Conservation (phyloP, 2,113 vertebrate species). For the Pterocles burchelli region DNA sequence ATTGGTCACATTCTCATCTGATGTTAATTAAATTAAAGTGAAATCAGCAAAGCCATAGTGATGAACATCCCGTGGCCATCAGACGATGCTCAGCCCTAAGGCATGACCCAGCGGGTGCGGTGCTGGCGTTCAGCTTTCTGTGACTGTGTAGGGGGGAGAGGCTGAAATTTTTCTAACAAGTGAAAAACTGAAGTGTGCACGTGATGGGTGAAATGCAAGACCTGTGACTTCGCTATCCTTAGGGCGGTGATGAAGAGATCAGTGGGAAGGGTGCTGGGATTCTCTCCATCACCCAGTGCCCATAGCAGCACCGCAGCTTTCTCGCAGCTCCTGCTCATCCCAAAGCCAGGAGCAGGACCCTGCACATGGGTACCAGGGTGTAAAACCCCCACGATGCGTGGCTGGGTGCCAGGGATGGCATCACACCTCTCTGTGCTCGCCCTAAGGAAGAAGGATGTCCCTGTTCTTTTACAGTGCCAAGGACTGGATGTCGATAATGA, state of each 20-base stretch:
- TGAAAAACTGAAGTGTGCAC: background rate
- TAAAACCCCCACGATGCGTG: accelerated
- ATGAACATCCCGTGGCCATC: accelerated
- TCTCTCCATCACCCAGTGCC: accelerated
- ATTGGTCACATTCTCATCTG: accelerated
- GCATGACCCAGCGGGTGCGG: background rate
- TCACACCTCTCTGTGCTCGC: accelerated
- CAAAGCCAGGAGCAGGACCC: accelerated
- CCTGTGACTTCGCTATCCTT: accelerated
- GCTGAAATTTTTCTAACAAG: accelerated
- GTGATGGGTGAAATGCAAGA: background rate
- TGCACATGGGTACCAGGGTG: accelerated
- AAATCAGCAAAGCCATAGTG: accelerated
- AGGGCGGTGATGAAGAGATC: accelerated
- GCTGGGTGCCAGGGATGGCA: background rate
- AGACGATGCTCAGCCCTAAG: background rate
- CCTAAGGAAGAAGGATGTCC: background rate
- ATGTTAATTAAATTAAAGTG: background rate
- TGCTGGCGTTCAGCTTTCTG: accelerated
- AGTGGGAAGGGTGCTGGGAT: background rate
- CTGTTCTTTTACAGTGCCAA: background rate
- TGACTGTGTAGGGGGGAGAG: accelerated
- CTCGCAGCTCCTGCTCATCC: background rate
- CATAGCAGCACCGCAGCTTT: accelerated
- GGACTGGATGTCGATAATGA: background rate